Evolutionary conservation across 2,888 invertebrate genomes (phyloP), one percentile per base, ranked within the genome.

Genomic region (Dryococelus australis): DNA sequence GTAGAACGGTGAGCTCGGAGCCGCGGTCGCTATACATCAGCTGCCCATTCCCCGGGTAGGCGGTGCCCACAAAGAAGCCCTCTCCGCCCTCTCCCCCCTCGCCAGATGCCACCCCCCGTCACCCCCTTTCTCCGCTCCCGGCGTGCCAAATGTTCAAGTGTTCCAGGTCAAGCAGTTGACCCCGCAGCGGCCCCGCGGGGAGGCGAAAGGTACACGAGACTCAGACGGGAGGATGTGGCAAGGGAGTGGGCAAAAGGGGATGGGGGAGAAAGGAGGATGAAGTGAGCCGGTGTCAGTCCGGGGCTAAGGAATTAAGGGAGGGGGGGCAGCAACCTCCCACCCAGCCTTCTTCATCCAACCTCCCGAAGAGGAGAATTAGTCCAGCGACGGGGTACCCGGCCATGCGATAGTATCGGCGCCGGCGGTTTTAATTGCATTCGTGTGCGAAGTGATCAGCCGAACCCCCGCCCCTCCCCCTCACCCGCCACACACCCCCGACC

Each of bases 131-230:
- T 13, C n/a, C 10, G 65, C 65, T 65, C 65, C 65, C 65, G 65
- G 65, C 65, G 5, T 8, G 16, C 65, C 65, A n/a, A n/a, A n/a
- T n/a, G n/a, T n/a, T n/a, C n/a, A 13, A 65, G 65, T 24, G 65
- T 65, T 65, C 65, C 65, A 65, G 65, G 65, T 65, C 65, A 65
- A 65, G 65, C 65, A 20, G 65, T 65, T 65, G 65, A 65, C 65
- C 65, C 65, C 24, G 8, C 65, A n/a, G 65, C 24, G 24, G 65
- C 65, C 24, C 65, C 24, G 65, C 20, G 65, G 65, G 65, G 65
- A 65, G 65, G 65, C 65, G 16, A 24, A 65, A 65, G 65, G 65
- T 65, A 65, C 65, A 65, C 10, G 65, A 9, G 13, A 16, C 16
- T 65, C 16, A 65, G 65, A 65, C 65, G 65, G 5, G n/a, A 65